Evolutionary conservation across 1,140 invertebrate species (phyloP).

Genomic region (Anthonomus grandis): DNA sequence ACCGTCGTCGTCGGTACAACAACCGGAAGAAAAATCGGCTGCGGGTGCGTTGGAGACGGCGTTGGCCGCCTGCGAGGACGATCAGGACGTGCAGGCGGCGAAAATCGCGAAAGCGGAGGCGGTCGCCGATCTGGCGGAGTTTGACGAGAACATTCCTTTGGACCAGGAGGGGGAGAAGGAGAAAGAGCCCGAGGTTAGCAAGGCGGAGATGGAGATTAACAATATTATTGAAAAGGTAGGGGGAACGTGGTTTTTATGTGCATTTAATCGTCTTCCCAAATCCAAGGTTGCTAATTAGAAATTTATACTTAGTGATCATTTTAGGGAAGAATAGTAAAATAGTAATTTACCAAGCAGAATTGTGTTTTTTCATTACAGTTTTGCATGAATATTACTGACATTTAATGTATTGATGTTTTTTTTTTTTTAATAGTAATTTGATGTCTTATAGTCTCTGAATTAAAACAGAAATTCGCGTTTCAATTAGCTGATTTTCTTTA

Average conservation of each 20-base stretch:
- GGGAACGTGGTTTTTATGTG: not conserved
- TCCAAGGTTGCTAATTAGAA: not conserved
- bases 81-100: constrained; percentile 85
- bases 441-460: too few species aligned
- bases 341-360: not conserved
- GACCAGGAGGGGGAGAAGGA: constrained; percentile 61
- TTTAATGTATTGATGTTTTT: not conserved
- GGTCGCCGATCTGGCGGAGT: constrained; percentile 90
- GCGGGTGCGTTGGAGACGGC: constrained; percentile 75
- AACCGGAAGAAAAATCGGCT: constrained; percentile 57
- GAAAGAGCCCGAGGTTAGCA: constrained; percentile 64
- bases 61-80: constrained; percentile 90
- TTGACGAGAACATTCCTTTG: constrained; percentile 94
- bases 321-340: not conserved
- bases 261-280: not conserved
- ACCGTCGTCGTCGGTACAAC: constrained; percentile 1
- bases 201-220: constrained; percentile 80
- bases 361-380: not conserved
- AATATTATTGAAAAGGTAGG: constrained; percentile 81
- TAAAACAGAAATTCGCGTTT: too few species aligned
- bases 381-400: not conserved
- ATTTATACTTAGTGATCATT: not conserved
- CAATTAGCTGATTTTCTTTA: too few species aligned
- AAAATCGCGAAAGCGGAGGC: constrained; percentile 88
- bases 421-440: too few species aligned